Percentiles rank a stretch among this genome's conserved stretches.
Conservation (phyloP, 2,113 vertebrate species). For the Isichthys henryi region DNA sequence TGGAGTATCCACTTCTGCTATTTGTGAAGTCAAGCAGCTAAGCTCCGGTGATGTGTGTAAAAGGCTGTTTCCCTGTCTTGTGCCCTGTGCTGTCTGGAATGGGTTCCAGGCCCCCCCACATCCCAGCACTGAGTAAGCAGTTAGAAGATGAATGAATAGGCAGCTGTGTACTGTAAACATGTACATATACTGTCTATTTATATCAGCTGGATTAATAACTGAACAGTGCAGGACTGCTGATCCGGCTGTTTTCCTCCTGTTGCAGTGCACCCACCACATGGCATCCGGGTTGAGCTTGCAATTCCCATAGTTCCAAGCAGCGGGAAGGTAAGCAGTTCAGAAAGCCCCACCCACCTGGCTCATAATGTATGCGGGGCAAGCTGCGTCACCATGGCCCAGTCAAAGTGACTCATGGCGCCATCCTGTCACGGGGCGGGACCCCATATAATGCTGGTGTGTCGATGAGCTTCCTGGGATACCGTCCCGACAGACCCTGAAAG, state of each 20-base stretch:
- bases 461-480: background rate
- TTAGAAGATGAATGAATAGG: background rate
- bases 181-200: background rate
- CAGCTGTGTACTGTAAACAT: background rate
- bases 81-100: background rate
- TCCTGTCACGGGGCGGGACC: background rate
- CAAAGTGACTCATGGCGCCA: background rate
- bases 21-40: background rate
- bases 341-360: background rate
- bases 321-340: background rate
- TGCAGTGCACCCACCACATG: background rate
- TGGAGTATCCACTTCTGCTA: background rate
- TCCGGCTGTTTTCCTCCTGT: background rate
- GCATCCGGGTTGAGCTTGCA: background rate
- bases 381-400: background rate
- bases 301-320: background rate
- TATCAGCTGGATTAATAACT: background rate
- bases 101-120: background rate
- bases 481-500: slow-evolving; percentile 17
- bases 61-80: background rate
- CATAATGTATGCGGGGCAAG: background rate
- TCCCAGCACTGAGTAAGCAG: background rate
- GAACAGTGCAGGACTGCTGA: background rate
- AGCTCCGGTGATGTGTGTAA: background rate
- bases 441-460: background rate